These are phyloP conservation scores for Tretioscincus oriximinensis DNA, from an alignment of 2,113 vertebrate species.

Conservation along the genomic window DNA sequence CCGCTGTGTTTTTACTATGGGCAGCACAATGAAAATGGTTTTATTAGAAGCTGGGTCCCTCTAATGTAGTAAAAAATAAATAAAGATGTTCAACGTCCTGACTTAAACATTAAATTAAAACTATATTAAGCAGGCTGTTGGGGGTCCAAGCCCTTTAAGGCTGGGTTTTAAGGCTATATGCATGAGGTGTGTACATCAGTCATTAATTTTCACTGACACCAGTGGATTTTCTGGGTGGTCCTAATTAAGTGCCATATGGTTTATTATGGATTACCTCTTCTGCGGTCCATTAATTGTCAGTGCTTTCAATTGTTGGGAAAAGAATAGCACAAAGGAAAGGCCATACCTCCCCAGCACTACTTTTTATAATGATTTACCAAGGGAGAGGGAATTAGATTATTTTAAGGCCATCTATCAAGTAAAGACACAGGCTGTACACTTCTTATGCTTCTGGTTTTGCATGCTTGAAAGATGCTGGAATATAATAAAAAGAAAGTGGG, in stretches of 20 bases:
- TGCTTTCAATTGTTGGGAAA: background rate
- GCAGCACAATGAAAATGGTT: background rate
- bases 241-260: background rate
- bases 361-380: background rate
- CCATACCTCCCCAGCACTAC: background rate
- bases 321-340: accelerated
- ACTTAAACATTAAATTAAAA: background rate
- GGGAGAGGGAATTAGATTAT: background rate
- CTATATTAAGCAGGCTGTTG: background rate
- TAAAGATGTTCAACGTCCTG: background rate
- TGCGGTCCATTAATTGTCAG: background rate
- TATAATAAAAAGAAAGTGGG: background rate
- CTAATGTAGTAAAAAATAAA: background rate
- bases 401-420: background rate
- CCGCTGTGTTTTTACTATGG: background rate
- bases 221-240: background rate
- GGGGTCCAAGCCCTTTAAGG: background rate
- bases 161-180: background rate
- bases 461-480: background rate
- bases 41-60: background rate
- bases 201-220: background rate
- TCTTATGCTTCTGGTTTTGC: background rate
- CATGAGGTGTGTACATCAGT: background rate
- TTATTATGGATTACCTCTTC: accelerated
- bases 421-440: background rate